Evolutionary conservation across 2,888 invertebrate species (phyloP).

Genomic region (Melieria omissa): DNA sequence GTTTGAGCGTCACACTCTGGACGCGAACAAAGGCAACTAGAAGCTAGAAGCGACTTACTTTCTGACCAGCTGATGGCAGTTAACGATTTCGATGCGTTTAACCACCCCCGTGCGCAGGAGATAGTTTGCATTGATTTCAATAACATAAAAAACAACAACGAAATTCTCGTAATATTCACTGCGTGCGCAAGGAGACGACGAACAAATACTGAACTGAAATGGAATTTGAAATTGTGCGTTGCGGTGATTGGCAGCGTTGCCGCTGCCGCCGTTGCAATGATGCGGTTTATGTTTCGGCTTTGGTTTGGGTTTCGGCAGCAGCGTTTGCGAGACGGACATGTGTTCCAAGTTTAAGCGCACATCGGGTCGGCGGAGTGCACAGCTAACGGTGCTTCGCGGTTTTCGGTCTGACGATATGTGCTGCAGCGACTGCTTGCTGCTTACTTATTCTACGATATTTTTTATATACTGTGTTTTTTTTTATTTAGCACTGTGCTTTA

Average conservation of each 20-base stretch:
- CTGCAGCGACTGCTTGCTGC: background rate
- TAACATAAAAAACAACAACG: too few relatives aligned
- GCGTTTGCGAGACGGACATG: slow-evolving; percentile 6
- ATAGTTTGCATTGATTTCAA: too few relatives aligned
- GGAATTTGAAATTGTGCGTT: background rate
- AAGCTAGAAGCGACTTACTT: too few relatives aligned
- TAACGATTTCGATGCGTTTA: too few relatives aligned
- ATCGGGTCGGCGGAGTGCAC: slow-evolving; percentile 19
- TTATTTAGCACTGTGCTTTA: slow-evolving; percentile 1
- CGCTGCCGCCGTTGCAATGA: slow-evolving; percentile 6
- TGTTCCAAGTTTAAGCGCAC: slow-evolving; percentile 5
- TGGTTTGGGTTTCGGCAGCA: slow-evolving; percentile 12
- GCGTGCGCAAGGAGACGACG: too few relatives aligned
- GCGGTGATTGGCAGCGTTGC: background rate
- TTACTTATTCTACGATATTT: slow-evolving; percentile 6
- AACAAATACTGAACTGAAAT: too few relatives aligned
- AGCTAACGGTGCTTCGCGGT: slow-evolving; percentile 28
- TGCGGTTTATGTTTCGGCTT: slow-evolving; percentile 20
- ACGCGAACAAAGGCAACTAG: too few relatives aligned
- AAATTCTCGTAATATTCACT: too few relatives aligned
- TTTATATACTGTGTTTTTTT: slow-evolving; percentile 6
- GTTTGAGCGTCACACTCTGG: too few relatives aligned
- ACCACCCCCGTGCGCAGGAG: too few relatives aligned
- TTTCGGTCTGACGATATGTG: slow-evolving; percentile 1
- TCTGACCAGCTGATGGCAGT: too few relatives aligned